Percentiles rank a stretch among this genome's conserved stretches.
Conservation (phyloP, 2,113 vertebrate genomes). For the Varanus komodoensis region DNA sequence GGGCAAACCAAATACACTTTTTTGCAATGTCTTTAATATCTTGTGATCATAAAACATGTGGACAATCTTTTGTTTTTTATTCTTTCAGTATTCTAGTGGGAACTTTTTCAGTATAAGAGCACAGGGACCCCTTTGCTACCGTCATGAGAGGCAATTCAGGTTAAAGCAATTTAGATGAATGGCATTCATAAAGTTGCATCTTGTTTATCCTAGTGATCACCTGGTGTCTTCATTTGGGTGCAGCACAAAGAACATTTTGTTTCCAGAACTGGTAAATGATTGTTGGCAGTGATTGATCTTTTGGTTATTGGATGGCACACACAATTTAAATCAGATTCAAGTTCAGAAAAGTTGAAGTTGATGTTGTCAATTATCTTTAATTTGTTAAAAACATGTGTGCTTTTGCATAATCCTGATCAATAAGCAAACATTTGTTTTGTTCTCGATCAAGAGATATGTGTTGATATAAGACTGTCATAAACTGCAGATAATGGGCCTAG, state of each 20-base stretch:
- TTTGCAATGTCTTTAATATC: neutral
- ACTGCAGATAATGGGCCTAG: slow-evolving; percentile 43
- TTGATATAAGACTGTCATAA: slow-evolving; percentile 70
- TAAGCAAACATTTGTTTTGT: slow-evolving; percentile 46
- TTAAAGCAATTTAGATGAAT: neutral
- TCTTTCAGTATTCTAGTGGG: neutral
- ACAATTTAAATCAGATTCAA: neutral
- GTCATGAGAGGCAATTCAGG: neutral
- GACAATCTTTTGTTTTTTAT: too few species aligned
- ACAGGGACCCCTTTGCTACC: neutral
- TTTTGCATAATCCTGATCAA: slow-evolving; percentile 49
- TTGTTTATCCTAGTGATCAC: neutral
- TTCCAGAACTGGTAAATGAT: neutral
- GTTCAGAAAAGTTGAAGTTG: neutral
- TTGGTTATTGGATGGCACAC: neutral
- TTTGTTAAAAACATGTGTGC: fast-evolving
- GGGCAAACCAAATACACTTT: neutral
- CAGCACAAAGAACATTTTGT: neutral
- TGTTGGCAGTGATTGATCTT: neutral
- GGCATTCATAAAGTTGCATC: neutral
- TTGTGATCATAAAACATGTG: too few species aligned
- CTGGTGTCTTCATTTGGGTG: neutral
- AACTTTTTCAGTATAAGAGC: neutral
- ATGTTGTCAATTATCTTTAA: too few species aligned
- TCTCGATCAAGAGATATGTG: slow-evolving; percentile 25